phyloP scores from a whole-genome alignment of 2,888 invertebrate species.

The Ellobium chinense region DNA sequence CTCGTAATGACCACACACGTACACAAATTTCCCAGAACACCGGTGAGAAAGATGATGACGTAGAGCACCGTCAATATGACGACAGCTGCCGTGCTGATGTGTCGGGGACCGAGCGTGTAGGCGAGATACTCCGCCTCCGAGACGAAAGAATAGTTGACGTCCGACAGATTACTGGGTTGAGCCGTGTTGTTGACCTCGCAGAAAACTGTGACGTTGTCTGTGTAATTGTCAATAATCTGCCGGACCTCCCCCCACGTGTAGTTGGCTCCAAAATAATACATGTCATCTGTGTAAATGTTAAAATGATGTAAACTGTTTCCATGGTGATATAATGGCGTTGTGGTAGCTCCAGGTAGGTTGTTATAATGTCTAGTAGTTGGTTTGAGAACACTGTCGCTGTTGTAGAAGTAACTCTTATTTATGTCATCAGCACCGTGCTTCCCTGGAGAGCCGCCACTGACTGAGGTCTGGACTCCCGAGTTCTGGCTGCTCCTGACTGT shows the following conservation, averaged over 20 bases:
- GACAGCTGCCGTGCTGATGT: conserved; percentile 55
- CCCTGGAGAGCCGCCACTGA: not conserved
- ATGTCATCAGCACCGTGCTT: not conserved
- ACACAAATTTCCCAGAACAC: conserved; percentile 71
- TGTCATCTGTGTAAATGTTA: not conserved
- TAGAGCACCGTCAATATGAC: conserved; percentile 68
- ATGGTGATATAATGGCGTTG: not conserved
- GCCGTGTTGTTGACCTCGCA: conserved; percentile 18
- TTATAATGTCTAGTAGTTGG: not conserved
- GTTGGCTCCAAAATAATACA: conserved; percentile 18
- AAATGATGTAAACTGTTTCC: not conserved
- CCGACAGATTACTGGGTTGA: conserved; percentile 8
- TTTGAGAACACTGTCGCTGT: not conserved
- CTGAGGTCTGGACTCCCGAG: not conserved
- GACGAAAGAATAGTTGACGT: conserved; percentile 29
- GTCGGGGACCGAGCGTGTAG: conserved; percentile 33
- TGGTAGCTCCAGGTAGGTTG: not conserved
- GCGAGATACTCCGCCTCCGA: conserved; percentile 22
- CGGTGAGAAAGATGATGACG: conserved; percentile 67
- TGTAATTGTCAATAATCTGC: not conserved
- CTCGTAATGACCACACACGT: conserved; percentile 71
- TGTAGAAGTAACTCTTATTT: not conserved
- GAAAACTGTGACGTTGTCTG: conserved; percentile 1
- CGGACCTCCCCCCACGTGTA: conserved; percentile 36
- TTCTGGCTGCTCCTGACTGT: not conserved